Base-by-base conservation (phyloP, 2,113 vertebrate genomes). In the Gymnocephalus cernua region DNA sequence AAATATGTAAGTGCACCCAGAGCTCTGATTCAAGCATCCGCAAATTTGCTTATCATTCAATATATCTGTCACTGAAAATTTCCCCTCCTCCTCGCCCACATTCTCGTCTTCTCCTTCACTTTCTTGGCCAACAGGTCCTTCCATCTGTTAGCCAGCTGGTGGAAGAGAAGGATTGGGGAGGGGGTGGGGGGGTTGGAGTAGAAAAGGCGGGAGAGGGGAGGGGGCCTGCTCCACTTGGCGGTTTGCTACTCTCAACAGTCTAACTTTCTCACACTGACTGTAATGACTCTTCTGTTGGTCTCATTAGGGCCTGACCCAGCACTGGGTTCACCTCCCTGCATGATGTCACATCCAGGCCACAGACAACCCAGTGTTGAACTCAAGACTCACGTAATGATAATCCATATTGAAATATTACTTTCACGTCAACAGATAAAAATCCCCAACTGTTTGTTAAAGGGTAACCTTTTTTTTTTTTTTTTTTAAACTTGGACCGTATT, bases 111-210 rank as follows among this genome's bases (percentile, higher is more conserved):
- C 74, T 86, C 67, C 77, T 83, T 85, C 51, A 57, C 85, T 86
- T 85, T 92, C 79, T 91, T 89, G 89, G 93, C 92, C 90, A 88
- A 90, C 90, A 88, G 90, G 91, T 92, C 81, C 56, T 85, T 87
- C 91, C 93, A 94, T 95, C 94, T 94, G 93, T 82, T 86, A 75
- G 75, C 89, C 94, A 95, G 93, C 90, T 95, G 94, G 91, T 88
- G 83, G 66, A 83, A 47, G 64, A 74, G 32, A 61, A 80, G 72
- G 79, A 85, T 25, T 69, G 64, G 38, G 38, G 38, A 0, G 5
- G 12, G 5, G 5, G 29, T 3, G 18, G 45, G 63, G 78, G 25
- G 23, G 25, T 35, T 45, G 32, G 61, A 54, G 66, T 12, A 29
- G 48, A 53, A 74, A 57, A 48, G 77, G 77, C 48, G 53, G 51